A percentile compares a stretch with the other conserved stretches of the same genome.
Evolutionary conservation across 2,888 invertebrate genomes (phyloP).

Genomic region (Zygothrica quintamaculata): DNA sequence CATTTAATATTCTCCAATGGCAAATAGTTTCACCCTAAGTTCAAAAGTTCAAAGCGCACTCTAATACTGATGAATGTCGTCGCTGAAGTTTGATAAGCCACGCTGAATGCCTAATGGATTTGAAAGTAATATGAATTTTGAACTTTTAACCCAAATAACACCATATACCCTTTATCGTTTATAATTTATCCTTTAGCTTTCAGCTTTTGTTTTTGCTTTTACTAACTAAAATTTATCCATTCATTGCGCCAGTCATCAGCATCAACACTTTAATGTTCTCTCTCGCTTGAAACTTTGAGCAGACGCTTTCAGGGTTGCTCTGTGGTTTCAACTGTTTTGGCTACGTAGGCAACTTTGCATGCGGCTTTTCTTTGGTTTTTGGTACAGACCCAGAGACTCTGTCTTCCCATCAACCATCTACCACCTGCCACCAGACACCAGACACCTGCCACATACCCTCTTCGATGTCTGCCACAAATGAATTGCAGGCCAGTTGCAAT

Average conservation of each 20-base stretch:
- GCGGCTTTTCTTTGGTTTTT: conserved; percentile 68
- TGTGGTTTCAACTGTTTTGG: conserved; percentile 71
- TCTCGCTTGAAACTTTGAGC: conserved; percentile 29
- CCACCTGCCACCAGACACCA: background rate
- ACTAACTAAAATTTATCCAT: conserved; percentile 29
- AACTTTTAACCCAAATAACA: conserved; percentile 1
- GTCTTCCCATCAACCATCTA: background rate
- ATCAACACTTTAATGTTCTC: conserved; percentile 32
- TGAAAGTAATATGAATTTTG: conserved; percentile 40
- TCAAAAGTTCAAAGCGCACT: conserved; percentile 52
- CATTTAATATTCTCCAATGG: conserved; percentile 59
- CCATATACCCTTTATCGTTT: conserved; percentile 1
- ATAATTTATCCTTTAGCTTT: conserved; percentile 6
- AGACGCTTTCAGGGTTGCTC: conserved; percentile 46
- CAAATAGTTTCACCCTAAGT: conserved; percentile 43
- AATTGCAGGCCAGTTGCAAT: conserved; percentile 75
- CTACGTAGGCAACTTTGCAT: conserved; percentile 73
- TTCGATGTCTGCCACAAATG: conserved; percentile 58
- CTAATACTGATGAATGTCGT: conserved; percentile 53
- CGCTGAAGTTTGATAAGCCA: conserved; percentile 50
- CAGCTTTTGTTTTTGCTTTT: conserved; percentile 4
- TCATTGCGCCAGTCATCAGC: conserved; percentile 2
- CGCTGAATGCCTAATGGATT: conserved; percentile 61
- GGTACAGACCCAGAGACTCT: background rate
- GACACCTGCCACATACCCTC: background rate